Evolutionary conservation across 2,113 vertebrate genomes (phyloP).

Genomic region (Arenaria interpres): DNA sequence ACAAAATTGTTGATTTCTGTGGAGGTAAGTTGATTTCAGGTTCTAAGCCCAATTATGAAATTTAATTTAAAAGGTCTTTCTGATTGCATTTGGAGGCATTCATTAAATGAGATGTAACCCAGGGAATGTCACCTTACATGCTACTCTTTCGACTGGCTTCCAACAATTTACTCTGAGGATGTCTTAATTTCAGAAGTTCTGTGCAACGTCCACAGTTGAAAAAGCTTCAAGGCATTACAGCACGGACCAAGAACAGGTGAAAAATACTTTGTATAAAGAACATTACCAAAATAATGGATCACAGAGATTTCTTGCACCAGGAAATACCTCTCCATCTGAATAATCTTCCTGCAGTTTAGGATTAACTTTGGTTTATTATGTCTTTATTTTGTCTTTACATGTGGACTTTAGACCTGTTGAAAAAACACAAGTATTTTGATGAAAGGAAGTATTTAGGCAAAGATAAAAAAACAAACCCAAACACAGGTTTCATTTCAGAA

Average conservation of each 20-base stretch:
- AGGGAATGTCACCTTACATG: not conserved
- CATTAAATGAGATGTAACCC: conserved; percentile 2
- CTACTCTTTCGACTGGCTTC: not conserved
- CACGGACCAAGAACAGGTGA: not conserved
- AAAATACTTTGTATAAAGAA: not conserved
- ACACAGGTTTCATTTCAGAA: not conserved
- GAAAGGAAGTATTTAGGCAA: not conserved
- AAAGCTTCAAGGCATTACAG: not conserved
- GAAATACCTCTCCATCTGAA: not conserved
- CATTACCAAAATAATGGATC: not conserved
- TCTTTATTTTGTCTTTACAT: not conserved
- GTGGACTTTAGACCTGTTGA: not conserved
- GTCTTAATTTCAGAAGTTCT: not conserved
- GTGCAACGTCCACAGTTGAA: not conserved
- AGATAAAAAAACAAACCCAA: not conserved
- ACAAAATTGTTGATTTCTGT: conserved; percentile 5
- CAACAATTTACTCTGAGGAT: not conserved
- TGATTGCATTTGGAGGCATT: not conserved
- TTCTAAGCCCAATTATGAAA: conserved; percentile 26
- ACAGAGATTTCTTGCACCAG: not conserved
- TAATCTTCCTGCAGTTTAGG: not conserved
- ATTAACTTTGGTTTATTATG: not conserved
- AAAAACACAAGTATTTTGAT: not conserved
- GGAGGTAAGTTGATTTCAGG: conserved; percentile 10
- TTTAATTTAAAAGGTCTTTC: conserved; percentile 12